Evolutionary conservation across 2,113 vertebrate species (phyloP).

Genomic region (Thunnus thynnus): DNA sequence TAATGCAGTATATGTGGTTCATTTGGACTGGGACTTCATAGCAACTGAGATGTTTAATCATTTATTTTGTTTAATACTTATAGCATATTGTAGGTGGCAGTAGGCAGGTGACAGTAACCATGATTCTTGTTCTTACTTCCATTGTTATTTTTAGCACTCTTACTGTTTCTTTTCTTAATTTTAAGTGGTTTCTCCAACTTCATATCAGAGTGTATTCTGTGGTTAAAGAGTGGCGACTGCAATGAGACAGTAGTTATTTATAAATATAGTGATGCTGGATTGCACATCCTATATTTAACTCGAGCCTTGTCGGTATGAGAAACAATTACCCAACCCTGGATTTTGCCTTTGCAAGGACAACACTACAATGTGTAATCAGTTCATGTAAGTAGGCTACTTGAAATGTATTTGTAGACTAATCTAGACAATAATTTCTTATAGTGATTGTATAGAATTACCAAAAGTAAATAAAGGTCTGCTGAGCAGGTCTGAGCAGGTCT

Average conservation of each 20-base stretch:
- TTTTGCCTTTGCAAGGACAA: constrained; percentile 13
- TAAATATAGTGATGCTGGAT: neutral
- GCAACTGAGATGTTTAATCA: neutral
- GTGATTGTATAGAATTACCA: too few relatives aligned
- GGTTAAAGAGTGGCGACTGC: neutral
- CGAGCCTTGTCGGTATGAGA: constrained; percentile 31
- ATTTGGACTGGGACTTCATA: neutral
- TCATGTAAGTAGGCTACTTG: neutral
- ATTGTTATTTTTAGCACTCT: neutral
- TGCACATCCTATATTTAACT: constrained; percentile 21
- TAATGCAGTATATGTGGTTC: neutral
- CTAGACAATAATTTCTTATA: neutral
- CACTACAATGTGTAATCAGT: constrained; percentile 23
- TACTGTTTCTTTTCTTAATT: neutral
- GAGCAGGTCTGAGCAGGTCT: too few relatives aligned
- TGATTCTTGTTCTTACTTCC: neutral
- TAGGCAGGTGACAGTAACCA: neutral
- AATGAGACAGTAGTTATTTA: constrained; percentile 29
- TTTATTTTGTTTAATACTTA: neutral
- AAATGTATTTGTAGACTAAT: neutral
- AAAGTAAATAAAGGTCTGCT: too few relatives aligned
- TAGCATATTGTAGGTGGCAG: neutral
- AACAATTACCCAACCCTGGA: constrained; percentile 32
- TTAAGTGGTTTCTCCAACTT: neutral
- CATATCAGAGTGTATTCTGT: neutral